A percentile compares a stretch with the other conserved stretches of the same genome.
These are phyloP conservation scores for Cyprinodon tularosa DNA, from an alignment of 2,113 vertebrate species.

Conservation along the genomic window DNA sequence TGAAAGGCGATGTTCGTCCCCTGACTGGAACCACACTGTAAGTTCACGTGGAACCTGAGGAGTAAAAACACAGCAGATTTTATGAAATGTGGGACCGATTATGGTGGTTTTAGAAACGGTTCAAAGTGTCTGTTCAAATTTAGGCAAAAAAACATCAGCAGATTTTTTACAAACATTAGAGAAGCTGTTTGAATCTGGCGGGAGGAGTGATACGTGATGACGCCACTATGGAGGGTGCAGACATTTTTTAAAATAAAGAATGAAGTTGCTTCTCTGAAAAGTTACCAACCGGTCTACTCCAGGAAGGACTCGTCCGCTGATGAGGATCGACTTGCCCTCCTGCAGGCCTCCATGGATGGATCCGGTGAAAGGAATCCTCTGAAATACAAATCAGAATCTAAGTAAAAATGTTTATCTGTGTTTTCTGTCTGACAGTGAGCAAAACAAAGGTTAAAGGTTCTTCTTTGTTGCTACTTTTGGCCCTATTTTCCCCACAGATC, in stretches of 20 bases:
- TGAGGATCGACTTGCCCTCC: conserved; percentile 74
- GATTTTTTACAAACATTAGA: too few species aligned
- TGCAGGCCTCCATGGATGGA: conserved; percentile 78
- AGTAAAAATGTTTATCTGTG: not conserved
- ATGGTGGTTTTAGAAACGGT: too few species aligned
- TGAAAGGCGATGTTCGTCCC: conserved; percentile 81
- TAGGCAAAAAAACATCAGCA: too few species aligned
- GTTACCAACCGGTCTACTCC: conserved; percentile 69
- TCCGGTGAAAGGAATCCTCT: conserved; percentile 81
- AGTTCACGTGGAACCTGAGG: conserved; percentile 81
- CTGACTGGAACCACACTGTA: conserved; percentile 72
- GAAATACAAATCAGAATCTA: not conserved
- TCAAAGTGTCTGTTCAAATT: too few species aligned
- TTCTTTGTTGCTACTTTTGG: too few species aligned
- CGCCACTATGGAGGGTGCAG: too few species aligned
- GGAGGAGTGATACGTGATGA: too few species aligned
- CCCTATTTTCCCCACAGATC: not conserved
- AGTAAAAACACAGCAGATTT: not conserved
- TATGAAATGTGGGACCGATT: too few species aligned
- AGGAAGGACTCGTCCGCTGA: conserved; percentile 72
- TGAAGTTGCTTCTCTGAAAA: not conserved
- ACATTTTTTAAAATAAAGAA: not conserved
- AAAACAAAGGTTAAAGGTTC: too few species aligned
- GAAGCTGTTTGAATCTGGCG: too few species aligned
- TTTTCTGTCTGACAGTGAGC: not conserved